These are phyloP conservation scores for Glossophaga mutica DNA, from an alignment of 2,797 vertebrate genomes.

Conservation along the genomic window DNA sequence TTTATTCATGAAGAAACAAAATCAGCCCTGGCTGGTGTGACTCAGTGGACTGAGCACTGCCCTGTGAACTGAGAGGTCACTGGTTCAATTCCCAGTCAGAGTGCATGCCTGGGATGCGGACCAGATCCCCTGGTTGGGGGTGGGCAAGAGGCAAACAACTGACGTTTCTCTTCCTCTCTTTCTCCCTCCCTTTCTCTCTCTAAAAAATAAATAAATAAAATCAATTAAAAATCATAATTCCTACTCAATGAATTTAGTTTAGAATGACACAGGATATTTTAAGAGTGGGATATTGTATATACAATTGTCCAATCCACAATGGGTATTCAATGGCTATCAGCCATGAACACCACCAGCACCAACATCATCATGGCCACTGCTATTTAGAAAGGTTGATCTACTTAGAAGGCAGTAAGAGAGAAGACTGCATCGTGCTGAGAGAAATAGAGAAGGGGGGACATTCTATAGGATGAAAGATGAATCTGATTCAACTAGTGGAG, in stretches of 20 bases:
- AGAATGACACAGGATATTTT: not conserved
- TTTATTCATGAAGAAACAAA: slow-evolving; percentile 36
- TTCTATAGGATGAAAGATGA: not conserved
- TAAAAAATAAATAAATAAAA: not conserved
- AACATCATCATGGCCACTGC: not conserved
- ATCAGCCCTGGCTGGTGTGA: not conserved
- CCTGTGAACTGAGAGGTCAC: not conserved
- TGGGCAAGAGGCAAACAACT: not conserved
- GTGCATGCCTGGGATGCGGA: not conserved
- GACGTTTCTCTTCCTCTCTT: not conserved
- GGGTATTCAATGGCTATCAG: not conserved
- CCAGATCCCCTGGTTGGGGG: not conserved
- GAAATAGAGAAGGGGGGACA: not conserved
- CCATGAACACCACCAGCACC: not conserved
- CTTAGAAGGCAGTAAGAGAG: not conserved
- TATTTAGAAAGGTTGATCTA: not conserved
- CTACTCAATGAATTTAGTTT: not conserved
- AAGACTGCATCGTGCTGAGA: not conserved
- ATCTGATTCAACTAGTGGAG: not conserved
- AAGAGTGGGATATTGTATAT: not conserved
- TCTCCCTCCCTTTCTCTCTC: not conserved
- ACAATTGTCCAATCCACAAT: not conserved
- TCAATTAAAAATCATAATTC: not conserved
- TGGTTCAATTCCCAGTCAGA: not conserved
- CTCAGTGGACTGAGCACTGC: not conserved